Evolutionary conservation across 1,140 invertebrate genomes (phyloP), one percentile per base, ranked within the genome.

Genomic region (Pseudomyrmex pallidus): DNA sequence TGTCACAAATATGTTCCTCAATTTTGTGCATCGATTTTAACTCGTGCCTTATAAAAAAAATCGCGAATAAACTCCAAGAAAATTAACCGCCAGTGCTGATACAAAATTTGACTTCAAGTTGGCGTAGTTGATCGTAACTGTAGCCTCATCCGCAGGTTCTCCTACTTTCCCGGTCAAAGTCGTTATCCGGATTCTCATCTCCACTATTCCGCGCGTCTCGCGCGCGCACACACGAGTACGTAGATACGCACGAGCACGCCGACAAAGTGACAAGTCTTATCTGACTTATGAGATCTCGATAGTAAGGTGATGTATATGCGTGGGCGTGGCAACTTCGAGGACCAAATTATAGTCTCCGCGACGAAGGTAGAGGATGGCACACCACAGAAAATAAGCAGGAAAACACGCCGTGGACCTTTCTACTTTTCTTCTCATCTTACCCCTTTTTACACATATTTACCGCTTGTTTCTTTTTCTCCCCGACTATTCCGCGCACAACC

Each of bases 191-290:
- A 50, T 56, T 59, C 83, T 80, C 72, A 89, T 90, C 88, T 78
- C 72, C 44, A 80, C 77, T 80, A 82, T 88, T 87, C 87, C 78
- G 88, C 88, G 85, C 54, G 74, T 85, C 63, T 52, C 82, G 59
- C 62, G n/a, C 61, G 59, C 66, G 59, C 68, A 25, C 13, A 48
- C 22, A 17, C 48, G 54, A 35, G 46, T 72, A 72, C 10, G 35
- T 35, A 13, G 61, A 82, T 57, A 82, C 61, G 57, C 50, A 84
- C 64, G 68, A 56, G 57, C 50, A 84, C 64, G 68, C 85, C 85
- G 83, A 85, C 87, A 87, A 90, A 89, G 89, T 90, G 89, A 90
- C 89, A 89, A 89, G 89, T 59, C 84, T 87, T 90, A 90, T 90
- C 90, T 78, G 61, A 22, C 10, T 61, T 61, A 59, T 56, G 57